Base-by-base conservation (phyloP, 2,888 invertebrate species). In the Cheilosia urbana region DNA sequence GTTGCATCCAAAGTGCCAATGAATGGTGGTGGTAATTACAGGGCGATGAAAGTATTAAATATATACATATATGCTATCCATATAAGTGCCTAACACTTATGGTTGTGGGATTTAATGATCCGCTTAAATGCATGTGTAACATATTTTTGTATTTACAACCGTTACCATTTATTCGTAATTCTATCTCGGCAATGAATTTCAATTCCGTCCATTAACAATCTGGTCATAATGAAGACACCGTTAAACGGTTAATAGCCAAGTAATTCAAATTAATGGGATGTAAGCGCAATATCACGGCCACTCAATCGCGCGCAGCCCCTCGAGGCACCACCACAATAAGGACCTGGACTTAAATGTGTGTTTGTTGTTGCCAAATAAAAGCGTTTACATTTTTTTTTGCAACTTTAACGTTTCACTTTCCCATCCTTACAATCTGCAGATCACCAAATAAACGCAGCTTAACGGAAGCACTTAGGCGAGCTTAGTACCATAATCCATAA, bases 251-350 rank as follows among this genome's bases (percentile, higher is more conserved):
- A 53, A 66, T 27, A 11, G 40, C 6, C 21, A 40, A 40, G 24
- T 37, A 66, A 53, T 51, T 66, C 15, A 7, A 55, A 53, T 13
- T 42, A 21, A 55, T 30, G 27, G 40, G 30, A n/a, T 51, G 37
- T 60, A 27, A 17, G 24, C 24, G 9, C 34, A 60, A 60, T 71
- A 69, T 9, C 40, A 40, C 7, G 40, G 27, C 19, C 42, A 53
- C 27, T 62, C 53, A 53, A 27, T 51, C 24, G 51, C 51, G 51
- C 17, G 51, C 51, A 49, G 40, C 37, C 40, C 49, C 21, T 60
- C 49, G 30, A 60, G 37, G 34, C 17, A 13, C 17, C 49, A 17
- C 58, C 24, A 24, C 42, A 27, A 17, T 17, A 49, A 47, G 17
- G 34, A 71, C 58, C 21, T 45, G 30, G 21, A 4, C 19, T 19